These are phyloP conservation scores for Atethmia centrago DNA, from an alignment of 2,888 invertebrate species.

Conservation along the genomic window DNA sequence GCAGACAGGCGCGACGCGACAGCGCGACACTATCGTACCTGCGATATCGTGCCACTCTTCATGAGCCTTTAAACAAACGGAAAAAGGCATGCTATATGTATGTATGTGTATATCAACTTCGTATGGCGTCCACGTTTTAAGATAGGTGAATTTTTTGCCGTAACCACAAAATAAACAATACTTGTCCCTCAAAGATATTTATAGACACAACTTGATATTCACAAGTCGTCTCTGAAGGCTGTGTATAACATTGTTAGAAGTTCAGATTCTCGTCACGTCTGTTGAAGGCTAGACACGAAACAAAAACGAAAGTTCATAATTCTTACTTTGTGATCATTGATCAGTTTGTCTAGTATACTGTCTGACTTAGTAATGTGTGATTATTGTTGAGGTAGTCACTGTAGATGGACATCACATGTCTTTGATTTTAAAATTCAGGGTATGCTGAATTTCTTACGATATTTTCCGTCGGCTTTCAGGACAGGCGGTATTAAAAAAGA, in stretches of 20 bases:
- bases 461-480: too few species aligned
- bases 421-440: too few species aligned
- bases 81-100: not conserved
- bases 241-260: not conserved
- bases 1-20: too few species aligned
- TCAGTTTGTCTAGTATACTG: not conserved
- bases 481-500: too few species aligned
- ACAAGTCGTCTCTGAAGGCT: slow-evolving; percentile 15
- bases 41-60: too few species aligned
- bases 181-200: not conserved
- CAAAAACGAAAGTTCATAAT: slow-evolving; percentile 19
- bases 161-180: slow-evolving; percentile 6
- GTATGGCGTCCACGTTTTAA: not conserved
- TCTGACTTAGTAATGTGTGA: not conserved
- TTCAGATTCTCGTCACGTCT: slow-evolving; percentile 38
- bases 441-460: too few species aligned
- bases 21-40: too few species aligned
- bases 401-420: too few species aligned
- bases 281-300: slow-evolving; percentile 7
- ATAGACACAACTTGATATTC: slow-evolving; percentile 34
- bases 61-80: not conserved
- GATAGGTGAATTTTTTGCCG: not conserved
- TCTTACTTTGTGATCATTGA: not conserved
- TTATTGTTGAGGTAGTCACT: too few species aligned
- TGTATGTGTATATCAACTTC: not conserved